Percentiles rank a stretch among this genome's conserved stretches.
Conservation (phyloP, 2,888 invertebrate genomes). For the Andricus quercusramuli region DNA sequence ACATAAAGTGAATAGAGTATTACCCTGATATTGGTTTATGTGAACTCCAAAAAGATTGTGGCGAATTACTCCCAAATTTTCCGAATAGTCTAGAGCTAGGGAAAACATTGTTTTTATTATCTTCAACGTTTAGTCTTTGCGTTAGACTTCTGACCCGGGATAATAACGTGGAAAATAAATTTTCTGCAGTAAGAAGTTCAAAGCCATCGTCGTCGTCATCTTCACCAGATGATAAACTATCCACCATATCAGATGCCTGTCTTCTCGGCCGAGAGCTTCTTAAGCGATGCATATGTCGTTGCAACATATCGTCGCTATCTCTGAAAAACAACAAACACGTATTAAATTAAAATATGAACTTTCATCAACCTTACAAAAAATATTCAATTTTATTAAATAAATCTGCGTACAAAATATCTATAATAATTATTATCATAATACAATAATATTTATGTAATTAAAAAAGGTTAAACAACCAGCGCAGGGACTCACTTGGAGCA, state of each 20-base stretch:
- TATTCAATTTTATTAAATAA: too few relatives aligned
- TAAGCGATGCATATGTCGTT: constrained; percentile 75
- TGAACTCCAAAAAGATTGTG: constrained; percentile 79
- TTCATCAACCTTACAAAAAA: too few relatives aligned
- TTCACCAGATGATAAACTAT: constrained; percentile 93
- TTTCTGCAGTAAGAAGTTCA: constrained; percentile 94
- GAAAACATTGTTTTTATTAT: constrained; percentile 84
- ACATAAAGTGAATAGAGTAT: too few relatives aligned
- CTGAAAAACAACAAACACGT: constrained; percentile 48
- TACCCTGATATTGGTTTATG: constrained; percentile 80
- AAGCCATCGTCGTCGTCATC: constrained; percentile 95
- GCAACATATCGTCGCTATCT: constrained; percentile 74
- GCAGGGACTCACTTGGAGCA: too few relatives aligned
- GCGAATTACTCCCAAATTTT: constrained; percentile 74
- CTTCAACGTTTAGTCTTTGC: constrained; percentile 91
- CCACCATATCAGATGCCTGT: constrained; percentile 85
- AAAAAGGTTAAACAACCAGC: too few relatives aligned
- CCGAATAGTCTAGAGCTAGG: constrained; percentile 83
- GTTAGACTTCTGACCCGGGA: constrained; percentile 92
- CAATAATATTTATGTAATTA: too few relatives aligned
- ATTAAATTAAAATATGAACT: too few relatives aligned
- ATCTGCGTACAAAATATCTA: too few relatives aligned
- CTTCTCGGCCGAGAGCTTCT: constrained; percentile 86
- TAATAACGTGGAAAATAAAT: constrained; percentile 91
- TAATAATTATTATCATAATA: too few relatives aligned